phyloP scores from a whole-genome alignment of 1,140 invertebrate species.

The Bemisia tabaci region DNA sequence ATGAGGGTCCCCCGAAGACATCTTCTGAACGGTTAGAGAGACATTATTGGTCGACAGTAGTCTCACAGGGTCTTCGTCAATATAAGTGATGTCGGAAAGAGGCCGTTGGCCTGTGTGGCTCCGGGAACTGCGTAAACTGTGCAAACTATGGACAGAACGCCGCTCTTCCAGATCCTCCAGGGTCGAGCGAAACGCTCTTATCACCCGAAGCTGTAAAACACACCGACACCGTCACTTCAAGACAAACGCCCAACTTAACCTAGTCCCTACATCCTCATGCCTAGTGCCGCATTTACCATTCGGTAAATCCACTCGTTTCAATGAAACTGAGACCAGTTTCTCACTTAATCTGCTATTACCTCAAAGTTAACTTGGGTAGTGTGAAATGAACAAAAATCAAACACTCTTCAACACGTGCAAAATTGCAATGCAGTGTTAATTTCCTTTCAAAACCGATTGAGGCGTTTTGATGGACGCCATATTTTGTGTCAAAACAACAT shows the following conservation, averaged over 20 bases:
- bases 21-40: slow-evolving; percentile 28
- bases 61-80: slow-evolving; percentile 70
- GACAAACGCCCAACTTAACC: background rate
- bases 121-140: slow-evolving; percentile 87
- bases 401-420: no score
- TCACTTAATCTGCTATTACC: background rate
- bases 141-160: slow-evolving; percentile 92
- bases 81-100: slow-evolving; percentile 80
- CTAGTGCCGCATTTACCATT: no score
- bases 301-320: no score
- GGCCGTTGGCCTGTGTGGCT: slow-evolving; percentile 41
- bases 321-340: background rate
- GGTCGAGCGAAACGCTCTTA: slow-evolving; percentile 99
- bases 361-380: background rate
- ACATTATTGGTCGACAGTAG: slow-evolving; percentile 34
- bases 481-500: no score
- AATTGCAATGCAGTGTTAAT: no score
- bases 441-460: no score
- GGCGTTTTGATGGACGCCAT: no score
- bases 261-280: background rate
- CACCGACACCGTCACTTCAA: slow-evolving; percentile 6
- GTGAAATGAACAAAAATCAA: no score
- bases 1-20: slow-evolving; percentile 28
- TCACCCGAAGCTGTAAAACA: slow-evolving; percentile 95
- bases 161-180: slow-evolving; percentile 99